These are phyloP conservation scores for Gobionotothen gibberifrons DNA, from an alignment of 2,797 vertebrate species.

Conservation along the genomic window DNA sequence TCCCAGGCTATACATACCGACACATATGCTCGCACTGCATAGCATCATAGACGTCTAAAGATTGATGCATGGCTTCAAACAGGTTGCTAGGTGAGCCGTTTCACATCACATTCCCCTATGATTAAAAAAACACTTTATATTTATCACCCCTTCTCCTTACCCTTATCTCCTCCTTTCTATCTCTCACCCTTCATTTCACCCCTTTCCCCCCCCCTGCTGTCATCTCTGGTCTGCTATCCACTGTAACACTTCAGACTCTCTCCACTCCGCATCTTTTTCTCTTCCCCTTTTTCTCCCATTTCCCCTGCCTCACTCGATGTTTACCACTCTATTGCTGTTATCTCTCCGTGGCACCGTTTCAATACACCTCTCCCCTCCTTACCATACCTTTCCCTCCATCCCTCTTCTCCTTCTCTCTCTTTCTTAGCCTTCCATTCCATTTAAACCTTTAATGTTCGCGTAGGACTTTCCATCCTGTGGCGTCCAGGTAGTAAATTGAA, in stretches of 20 bases:
- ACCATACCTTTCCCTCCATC: conserved; percentile 46
- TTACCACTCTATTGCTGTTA: conserved; percentile 66
- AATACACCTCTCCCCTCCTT: conserved; percentile 27
- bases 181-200: conserved; percentile 47
- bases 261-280: conserved; percentile 54
- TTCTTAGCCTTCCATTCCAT: conserved; percentile 67
- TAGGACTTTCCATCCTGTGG: conserved; percentile 77
- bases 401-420: conserved; percentile 26
- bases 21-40: not conserved
- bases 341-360: conserved; percentile 64
- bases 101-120: conserved; percentile 50
- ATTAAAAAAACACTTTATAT: conserved; percentile 67
- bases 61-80: conserved; percentile 42
- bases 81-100: conserved; percentile 43
- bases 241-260: conserved; percentile 55
- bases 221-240: conserved; percentile 59
- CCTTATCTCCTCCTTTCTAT: conserved; percentile 49
- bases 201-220: conserved; percentile 36
- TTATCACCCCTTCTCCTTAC: conserved; percentile 54
- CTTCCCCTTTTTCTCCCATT: conserved; percentile 50
- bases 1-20: not conserved
- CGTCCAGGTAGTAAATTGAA: conserved; percentile 87
- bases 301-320: conserved; percentile 65
- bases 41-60: conserved; percentile 22
- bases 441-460: conserved; percentile 73